phyloP scores from a whole-genome alignment of 2,113 vertebrate genomes.

The Rhinolophus ferrumequinum region DNA sequence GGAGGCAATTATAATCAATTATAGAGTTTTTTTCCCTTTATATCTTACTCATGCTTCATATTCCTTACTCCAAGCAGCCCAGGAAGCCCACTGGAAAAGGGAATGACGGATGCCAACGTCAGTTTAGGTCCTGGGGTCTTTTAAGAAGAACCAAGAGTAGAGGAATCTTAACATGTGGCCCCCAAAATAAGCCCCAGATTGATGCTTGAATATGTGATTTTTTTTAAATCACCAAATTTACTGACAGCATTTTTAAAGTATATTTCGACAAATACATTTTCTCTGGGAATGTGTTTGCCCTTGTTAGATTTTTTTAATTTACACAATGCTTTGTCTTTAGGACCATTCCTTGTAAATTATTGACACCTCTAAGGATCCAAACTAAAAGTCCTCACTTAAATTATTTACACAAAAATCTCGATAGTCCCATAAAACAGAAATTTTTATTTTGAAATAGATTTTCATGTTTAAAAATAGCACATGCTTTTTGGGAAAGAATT shows the following conservation, averaged over 20 bases:
- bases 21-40: neutral
- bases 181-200: neutral
- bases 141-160: neutral
- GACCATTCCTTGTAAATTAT: neutral
- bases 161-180: neutral
- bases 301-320: neutral
- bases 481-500: neutral
- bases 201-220: neutral
- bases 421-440: neutral
- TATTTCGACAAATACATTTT: neutral
- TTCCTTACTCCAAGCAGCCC: too few species aligned
- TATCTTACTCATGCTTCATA: neutral
- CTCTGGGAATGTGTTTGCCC: neutral
- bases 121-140: neutral
- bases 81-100: neutral
- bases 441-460: neutral
- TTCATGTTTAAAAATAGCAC: neutral
- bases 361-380: neutral
- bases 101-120: neutral
- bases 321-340: neutral
- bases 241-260: neutral
- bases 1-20: neutral
- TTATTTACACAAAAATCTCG: slow-evolving; percentile 10
- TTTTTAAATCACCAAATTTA: neutral
- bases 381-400: neutral